These are phyloP conservation scores for Phortica variegata DNA, from an alignment of 1,140 invertebrate genomes.

Conservation along the genomic window DNA sequence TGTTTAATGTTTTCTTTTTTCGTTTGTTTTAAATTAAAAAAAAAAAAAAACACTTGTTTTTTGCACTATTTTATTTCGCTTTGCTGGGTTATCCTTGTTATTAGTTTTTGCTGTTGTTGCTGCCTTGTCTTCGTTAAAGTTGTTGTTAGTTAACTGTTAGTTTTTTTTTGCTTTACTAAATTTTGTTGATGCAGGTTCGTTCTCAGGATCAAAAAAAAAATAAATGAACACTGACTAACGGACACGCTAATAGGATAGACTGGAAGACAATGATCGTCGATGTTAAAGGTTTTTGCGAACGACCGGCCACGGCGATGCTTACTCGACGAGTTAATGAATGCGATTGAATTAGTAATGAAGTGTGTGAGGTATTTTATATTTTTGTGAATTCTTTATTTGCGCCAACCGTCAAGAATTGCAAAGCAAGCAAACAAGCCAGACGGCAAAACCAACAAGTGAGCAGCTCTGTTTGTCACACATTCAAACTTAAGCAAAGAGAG, in stretches of 20 bases:
- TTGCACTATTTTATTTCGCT: too few relatives aligned
- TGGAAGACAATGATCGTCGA: constrained; percentile 4
- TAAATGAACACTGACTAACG: background rate
- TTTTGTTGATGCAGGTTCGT: constrained; percentile 10
- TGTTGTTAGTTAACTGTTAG: constrained; percentile 10
- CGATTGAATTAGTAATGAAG: constrained; percentile 20
- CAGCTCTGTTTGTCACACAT: too few relatives aligned
- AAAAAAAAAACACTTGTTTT: constrained; percentile 8
- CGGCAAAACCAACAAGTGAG: too few relatives aligned
- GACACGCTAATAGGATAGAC: background rate
- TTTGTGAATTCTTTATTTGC: too few relatives aligned
- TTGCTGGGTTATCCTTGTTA: too few relatives aligned
- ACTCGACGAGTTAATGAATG: constrained; percentile 30
- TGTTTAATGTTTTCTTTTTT: constrained; percentile 1
- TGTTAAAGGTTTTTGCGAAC: constrained; percentile 11
- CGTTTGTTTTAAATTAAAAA: constrained; percentile 10
- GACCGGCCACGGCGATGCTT: constrained; percentile 22
- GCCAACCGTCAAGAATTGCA: too few relatives aligned
- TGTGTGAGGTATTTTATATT: too few relatives aligned
- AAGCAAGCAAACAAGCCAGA: too few relatives aligned
- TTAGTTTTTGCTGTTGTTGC: too few relatives aligned
- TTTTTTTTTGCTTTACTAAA: constrained; percentile 4
- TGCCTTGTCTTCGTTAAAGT: constrained; percentile 6
- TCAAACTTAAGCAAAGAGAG: too few relatives aligned
- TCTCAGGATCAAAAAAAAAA: constrained; percentile 14